These are phyloP conservation scores for Nebria salina DNA, from an alignment of 2,888 invertebrate genomes.

Conservation along the genomic window DNA sequence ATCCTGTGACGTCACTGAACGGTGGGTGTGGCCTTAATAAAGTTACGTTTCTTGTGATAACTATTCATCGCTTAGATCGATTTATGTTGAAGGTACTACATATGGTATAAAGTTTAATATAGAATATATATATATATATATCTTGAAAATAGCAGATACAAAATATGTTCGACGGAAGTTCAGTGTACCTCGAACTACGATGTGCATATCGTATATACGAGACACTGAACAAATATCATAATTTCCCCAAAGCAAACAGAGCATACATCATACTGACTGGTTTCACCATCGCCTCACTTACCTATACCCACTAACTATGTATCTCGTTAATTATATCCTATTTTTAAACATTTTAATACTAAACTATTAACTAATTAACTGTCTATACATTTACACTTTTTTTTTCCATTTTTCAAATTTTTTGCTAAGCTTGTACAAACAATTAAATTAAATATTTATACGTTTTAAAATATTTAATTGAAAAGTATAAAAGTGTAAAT, in stretches of 20 bases:
- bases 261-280: constrained; percentile 22
- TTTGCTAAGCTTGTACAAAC: no score
- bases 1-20: no score
- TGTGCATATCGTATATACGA: constrained; percentile 15
- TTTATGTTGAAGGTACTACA: no score
- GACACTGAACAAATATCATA: constrained; percentile 37
- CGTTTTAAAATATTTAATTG: neutral
- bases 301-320: neutral
- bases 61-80: no score
- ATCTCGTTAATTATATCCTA: neutral
- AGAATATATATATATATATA: neutral
- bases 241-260: constrained; percentile 34
- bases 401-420: no score
- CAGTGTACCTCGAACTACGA: neutral
- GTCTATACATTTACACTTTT: no score
- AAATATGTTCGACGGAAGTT: constrained; percentile 13
- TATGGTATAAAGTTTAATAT: neutral
- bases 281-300: neutral
- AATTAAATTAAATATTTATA: neutral
- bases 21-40: no score
- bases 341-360: no score
- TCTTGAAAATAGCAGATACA: neutral
- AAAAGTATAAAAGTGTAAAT: neutral
- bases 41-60: no score
- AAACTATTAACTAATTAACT: no score